Conservation (phyloP, 2,113 vertebrate species). For the Campylomormyrus numenius region DNA sequence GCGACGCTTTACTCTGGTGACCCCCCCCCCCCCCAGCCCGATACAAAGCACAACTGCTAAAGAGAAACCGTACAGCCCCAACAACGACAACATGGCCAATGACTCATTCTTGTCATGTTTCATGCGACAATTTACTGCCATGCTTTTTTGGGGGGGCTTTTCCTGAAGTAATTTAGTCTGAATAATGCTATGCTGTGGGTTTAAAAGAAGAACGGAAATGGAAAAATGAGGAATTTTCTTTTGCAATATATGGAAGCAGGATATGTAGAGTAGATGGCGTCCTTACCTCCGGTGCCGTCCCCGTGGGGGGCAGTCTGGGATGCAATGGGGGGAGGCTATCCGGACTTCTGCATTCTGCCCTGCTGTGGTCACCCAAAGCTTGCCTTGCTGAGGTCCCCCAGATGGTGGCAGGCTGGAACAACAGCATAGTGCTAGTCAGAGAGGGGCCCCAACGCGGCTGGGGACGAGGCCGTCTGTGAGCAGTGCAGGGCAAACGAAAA, state of each 20-base stretch:
- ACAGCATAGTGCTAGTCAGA: constrained; percentile 48
- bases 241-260: background rate
- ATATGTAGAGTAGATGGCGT: background rate
- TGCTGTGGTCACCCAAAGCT: constrained; percentile 36
- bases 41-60: background rate
- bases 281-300: constrained; percentile 55
- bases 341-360: constrained; percentile 43
- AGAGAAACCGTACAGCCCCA: constrained; percentile 14
- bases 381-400: constrained; percentile 43
- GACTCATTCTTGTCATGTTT: constrained; percentile 41
- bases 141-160: background rate
- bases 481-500: constrained; percentile 35
- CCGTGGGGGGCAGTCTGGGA: constrained; percentile 52
- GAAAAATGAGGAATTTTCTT: background rate
- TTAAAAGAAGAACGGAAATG: background rate
- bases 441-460: constrained; percentile 17
- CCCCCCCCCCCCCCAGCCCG: background rate
- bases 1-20: background rate
- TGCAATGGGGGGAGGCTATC: constrained; percentile 44
- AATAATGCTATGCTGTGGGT: background rate
- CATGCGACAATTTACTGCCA: constrained; percentile 26
- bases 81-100: constrained; percentile 43
- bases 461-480: constrained; percentile 46
- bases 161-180: background rate
- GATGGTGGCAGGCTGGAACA: constrained; percentile 58